These are phyloP conservation scores for Drosophila seclusa DNA, from an alignment of 2,888 invertebrate species.

Conservation along the genomic window DNA sequence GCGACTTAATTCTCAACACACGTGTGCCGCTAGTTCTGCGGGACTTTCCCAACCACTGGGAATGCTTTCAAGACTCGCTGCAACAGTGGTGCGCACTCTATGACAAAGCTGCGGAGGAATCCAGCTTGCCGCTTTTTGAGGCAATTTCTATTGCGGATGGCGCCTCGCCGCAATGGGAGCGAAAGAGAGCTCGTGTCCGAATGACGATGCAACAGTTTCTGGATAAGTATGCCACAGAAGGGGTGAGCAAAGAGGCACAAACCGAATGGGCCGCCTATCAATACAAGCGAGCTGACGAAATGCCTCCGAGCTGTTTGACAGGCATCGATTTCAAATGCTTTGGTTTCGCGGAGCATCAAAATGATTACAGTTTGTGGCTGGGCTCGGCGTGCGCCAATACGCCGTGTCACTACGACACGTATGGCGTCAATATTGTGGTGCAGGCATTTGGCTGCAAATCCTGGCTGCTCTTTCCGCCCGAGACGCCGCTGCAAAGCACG, in stretches of 20 bases:
- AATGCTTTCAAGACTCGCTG: conserved; percentile 75
- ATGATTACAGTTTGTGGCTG: conserved; percentile 95
- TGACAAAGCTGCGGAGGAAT: conserved; percentile 47
- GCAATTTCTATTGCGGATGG: conserved; percentile 78
- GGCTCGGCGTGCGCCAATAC: conserved; percentile 95
- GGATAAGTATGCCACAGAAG: conserved; percentile 62
- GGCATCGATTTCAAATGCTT: conserved; percentile 88
- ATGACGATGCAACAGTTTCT: conserved; percentile 89
- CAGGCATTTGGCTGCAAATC: conserved; percentile 96
- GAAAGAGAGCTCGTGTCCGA: conserved; percentile 87
- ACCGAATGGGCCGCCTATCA: conserved; percentile 79
- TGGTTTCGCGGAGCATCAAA: conserved; percentile 89
- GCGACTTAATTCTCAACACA: conserved; percentile 82
- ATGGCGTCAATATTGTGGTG: conserved; percentile 96
- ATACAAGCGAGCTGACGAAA: conserved; percentile 75
- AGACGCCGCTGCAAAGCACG: conserved; percentile 90
- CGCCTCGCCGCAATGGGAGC: conserved; percentile 91
- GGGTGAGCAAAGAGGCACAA: conserved; percentile 29
- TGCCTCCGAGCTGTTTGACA: conserved; percentile 81
- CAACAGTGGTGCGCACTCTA: conserved; percentile 76
- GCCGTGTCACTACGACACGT: conserved; percentile 97
- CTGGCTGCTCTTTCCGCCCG: conserved; percentile 96
- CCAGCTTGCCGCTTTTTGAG: conserved; percentile 65
- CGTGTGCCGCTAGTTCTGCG: conserved; percentile 78
- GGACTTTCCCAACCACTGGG: conserved; percentile 77